Conservation (phyloP, 2,888 invertebrate genomes). For the Camponotus fellah region DNA sequence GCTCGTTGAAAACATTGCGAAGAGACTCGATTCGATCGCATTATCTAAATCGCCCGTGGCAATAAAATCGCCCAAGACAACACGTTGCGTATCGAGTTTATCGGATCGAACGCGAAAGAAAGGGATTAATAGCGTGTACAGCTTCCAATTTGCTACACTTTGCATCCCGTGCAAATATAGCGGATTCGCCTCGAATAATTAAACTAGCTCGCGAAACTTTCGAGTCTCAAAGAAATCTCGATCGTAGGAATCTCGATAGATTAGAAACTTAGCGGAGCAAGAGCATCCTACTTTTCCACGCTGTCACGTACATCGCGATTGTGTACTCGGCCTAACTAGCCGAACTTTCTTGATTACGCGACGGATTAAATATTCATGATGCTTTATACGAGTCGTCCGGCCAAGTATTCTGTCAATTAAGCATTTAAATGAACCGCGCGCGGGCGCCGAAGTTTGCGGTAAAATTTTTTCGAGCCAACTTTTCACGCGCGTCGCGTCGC, state of each 20-base stretch:
- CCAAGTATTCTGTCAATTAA: slow-evolving; percentile 51
- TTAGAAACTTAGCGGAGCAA: slow-evolving; percentile 23
- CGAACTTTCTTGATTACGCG: slow-evolving; percentile 57
- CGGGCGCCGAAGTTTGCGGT: slow-evolving; percentile 23
- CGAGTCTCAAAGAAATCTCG: slow-evolving; percentile 8
- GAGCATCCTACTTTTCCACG: slow-evolving; percentile 49
- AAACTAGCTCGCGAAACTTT: background rate
- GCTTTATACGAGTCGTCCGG: slow-evolving; percentile 47
- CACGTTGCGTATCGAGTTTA: background rate
- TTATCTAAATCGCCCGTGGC: slow-evolving; percentile 15
- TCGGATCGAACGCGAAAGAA: background rate
- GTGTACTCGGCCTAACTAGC: slow-evolving; percentile 56
- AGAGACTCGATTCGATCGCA: background rate
- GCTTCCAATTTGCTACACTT: background rate
- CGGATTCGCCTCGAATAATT: slow-evolving; percentile 19
- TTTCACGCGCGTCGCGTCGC: slow-evolving; percentile 6
- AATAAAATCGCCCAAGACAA: slow-evolving; percentile 12
- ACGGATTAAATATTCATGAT: slow-evolving; percentile 56
- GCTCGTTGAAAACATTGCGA: slow-evolving; percentile 28
- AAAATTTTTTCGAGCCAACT: slow-evolving; percentile 28
- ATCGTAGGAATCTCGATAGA: slow-evolving; percentile 29
- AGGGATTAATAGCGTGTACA: background rate
- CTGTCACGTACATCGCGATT: slow-evolving; percentile 52
- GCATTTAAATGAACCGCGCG: slow-evolving; percentile 48
- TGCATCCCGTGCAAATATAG: background rate